Conservation (phyloP, 2,113 vertebrate species). For the Echinops telfairi region DNA sequence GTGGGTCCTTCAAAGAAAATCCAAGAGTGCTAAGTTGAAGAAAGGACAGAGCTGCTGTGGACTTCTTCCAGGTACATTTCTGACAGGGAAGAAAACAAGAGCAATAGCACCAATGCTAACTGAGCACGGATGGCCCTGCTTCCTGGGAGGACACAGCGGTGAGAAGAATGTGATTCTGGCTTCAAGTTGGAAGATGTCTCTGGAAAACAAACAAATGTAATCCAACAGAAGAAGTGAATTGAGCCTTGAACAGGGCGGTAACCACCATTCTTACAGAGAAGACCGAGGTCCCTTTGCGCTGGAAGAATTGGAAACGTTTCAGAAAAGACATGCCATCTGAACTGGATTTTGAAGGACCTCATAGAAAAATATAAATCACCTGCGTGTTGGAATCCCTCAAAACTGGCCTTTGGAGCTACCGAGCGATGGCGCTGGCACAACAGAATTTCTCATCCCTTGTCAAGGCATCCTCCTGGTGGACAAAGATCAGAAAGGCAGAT, state of each 20-base stretch:
- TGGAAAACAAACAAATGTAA: slow-evolving; percentile 52
- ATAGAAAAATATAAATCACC: slow-evolving; percentile 33
- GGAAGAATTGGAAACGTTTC: slow-evolving; percentile 28
- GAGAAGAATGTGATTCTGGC: background rate
- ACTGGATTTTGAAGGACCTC: slow-evolving; percentile 12
- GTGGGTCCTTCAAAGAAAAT: background rate
- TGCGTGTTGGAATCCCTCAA: slow-evolving; percentile 22
- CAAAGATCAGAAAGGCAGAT: background rate
- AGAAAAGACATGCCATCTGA: slow-evolving; percentile 8
- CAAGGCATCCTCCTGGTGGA: background rate
- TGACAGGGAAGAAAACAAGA: slow-evolving; percentile 23
- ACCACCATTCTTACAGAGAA: slow-evolving; percentile 46
- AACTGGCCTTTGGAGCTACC: background rate
- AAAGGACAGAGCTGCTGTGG: background rate
- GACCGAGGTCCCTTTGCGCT: slow-evolving; percentile 44
- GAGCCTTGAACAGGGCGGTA: background rate
- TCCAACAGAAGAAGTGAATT: background rate
- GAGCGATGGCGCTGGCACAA: background rate
- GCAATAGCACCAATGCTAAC: slow-evolving; percentile 20
- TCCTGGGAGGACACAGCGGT: background rate
- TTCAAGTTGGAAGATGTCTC: slow-evolving; percentile 15
- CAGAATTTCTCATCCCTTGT: background rate
- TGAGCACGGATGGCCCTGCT: background rate
- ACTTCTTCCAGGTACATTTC: slow-evolving; percentile 2
- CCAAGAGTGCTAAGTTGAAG: background rate